Percentiles rank a stretch among this genome's conserved stretches.
Evolutionary conservation across 2,113 vertebrate species (phyloP).

Genomic region (Sporophila hypoxantha): DNA sequence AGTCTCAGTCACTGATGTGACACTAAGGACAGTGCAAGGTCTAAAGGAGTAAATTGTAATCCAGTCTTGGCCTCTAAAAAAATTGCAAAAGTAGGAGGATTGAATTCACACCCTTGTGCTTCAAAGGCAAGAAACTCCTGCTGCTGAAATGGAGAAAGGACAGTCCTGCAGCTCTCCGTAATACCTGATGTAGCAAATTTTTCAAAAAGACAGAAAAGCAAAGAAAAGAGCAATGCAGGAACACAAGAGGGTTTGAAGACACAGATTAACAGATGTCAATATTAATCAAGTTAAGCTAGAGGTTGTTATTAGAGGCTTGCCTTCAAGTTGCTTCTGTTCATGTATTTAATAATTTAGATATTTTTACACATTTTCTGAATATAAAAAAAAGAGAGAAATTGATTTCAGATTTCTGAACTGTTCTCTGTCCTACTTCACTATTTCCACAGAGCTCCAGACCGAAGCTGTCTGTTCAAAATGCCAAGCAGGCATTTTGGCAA

Average conservation of each 20-base stretch:
- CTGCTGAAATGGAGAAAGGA: not conserved
- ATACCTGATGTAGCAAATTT: not conserved
- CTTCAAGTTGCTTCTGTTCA: not conserved
- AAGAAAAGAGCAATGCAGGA: not conserved
- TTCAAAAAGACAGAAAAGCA: not conserved
- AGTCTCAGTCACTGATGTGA: not conserved
- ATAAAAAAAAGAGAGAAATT: not conserved
- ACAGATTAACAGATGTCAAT: not conserved
- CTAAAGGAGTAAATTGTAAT: not conserved
- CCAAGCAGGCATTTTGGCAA: not conserved
- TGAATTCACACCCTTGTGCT: not conserved
- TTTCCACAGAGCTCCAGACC: not conserved
- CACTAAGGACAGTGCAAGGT: not conserved
- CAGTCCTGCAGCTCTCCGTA: not conserved
- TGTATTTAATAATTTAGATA: not conserved
- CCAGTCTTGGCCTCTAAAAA: not conserved
- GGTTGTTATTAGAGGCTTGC: not conserved
- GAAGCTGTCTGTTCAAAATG: not conserved
- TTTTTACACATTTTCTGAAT: not conserved
- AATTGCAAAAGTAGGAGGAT: not conserved
- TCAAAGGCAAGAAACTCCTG: not conserved
- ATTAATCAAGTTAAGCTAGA: not conserved
- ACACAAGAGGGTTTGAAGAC: not conserved
- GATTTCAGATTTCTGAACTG: not conserved
- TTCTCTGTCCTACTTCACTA: not conserved